Percentiles rank a stretch among this genome's conserved stretches.
These are phyloP conservation scores for Crambe crambe DNA, from an alignment of 37 sponge, comb jelly and placozoan species.

Conservation along the genomic window DNA sequence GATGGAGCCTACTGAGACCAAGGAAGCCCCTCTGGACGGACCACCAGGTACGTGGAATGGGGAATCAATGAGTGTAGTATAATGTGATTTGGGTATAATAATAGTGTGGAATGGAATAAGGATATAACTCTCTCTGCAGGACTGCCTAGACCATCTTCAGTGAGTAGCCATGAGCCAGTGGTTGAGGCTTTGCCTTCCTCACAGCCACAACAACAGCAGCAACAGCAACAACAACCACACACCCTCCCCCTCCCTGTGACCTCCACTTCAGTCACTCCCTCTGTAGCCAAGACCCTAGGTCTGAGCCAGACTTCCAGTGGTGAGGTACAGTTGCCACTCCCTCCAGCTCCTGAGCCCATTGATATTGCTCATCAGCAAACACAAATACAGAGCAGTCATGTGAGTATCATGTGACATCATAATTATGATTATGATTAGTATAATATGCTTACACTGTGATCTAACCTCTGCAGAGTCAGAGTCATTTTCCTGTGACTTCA, in stretches of 20 bases:
- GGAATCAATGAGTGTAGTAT: too few relatives aligned
- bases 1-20: background rate
- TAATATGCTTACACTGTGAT: too few relatives aligned
- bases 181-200: background rate
- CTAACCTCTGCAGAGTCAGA: too few relatives aligned
- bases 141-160: background rate
- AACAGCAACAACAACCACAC: constrained; percentile 2
- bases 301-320: background rate
- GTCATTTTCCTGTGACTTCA: background rate
- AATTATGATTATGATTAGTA: too few relatives aligned
- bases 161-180: background rate
- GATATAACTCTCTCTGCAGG: constrained; percentile 2
- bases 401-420: too few relatives aligned
- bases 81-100: too few relatives aligned
- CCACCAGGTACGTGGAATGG: constrained; percentile 4
- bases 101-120: too few relatives aligned
- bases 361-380: constrained; percentile 1
- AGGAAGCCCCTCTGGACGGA: background rate
- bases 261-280: background rate
- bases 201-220: background rate
- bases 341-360: constrained; percentile 17
- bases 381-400: constrained; percentile 4
- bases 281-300: background rate
- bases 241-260: background rate
- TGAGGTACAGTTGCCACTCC: background rate